A percentile compares a stretch with the other conserved stretches of the same genome.
These are phyloP conservation scores for Haemorhous mexicanus DNA, from an alignment of 2,113 vertebrate genomes.

Conservation along the genomic window DNA sequence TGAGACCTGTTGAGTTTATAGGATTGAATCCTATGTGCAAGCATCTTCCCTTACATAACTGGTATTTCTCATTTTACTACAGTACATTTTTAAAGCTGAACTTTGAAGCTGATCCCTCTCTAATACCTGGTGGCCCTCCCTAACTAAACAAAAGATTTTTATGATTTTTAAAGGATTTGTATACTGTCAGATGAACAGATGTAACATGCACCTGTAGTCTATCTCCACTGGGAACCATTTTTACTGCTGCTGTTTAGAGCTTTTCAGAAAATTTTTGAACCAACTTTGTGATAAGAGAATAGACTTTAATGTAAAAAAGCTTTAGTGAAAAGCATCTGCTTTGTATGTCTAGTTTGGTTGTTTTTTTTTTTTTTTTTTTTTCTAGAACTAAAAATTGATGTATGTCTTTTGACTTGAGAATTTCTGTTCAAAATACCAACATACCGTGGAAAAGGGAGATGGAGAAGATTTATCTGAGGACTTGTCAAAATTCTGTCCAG, in stretches of 20 bases:
- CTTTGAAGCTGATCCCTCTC: background rate
- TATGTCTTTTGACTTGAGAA: slow-evolving; percentile 54
- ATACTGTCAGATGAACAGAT: slow-evolving; percentile 5
- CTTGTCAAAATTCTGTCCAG: slow-evolving; percentile 67
- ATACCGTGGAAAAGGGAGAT: slow-evolving; percentile 36
- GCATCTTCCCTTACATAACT: background rate
- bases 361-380: background rate
- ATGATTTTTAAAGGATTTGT: slow-evolving; percentile 19
- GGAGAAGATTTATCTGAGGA: slow-evolving; percentile 45
- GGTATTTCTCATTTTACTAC: slow-evolving; percentile 7
- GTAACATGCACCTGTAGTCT: background rate
- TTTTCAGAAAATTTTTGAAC: background rate
- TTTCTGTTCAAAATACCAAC: slow-evolving; percentile 59
- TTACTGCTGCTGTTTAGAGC: background rate
- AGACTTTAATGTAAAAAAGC: slow-evolving; percentile 3
- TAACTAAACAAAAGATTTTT: background rate
- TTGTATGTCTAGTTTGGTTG: slow-evolving; percentile 5
- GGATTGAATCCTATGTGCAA: background rate
- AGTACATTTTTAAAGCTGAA: background rate
- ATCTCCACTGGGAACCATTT: background rate
- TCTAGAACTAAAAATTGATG: slow-evolving; percentile 56
- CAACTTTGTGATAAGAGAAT: background rate
- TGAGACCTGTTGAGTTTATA: background rate
- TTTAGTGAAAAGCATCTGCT: slow-evolving; percentile 23
- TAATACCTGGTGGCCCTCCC: background rate